Evolutionary conservation across 2,888 invertebrate species (phyloP), one percentile per base, ranked within the genome.

Genomic region (Drosophila sordidula): DNA sequence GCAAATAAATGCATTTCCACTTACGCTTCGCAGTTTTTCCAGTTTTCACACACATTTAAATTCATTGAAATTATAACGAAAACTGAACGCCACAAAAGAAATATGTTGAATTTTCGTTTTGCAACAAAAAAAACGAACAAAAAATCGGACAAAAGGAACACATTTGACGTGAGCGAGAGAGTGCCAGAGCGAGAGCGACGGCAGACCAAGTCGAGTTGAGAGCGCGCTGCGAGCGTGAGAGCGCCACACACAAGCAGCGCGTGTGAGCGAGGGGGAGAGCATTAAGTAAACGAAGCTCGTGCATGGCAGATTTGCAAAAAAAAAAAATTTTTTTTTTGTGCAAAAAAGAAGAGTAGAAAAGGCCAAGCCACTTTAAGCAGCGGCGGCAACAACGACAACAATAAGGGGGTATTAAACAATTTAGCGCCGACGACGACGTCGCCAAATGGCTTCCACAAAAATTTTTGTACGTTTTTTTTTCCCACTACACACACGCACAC

Each of bases 101-200:
- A 79, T 76, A 85, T 86, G 68, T 80, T 75, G 55, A 75, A 71
- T 84, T 86, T 87, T 75, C 64, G 76, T 75, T 77, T 79, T 77
- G 78, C 74, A 70, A 78, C 78, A 34, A 58, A 38, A 68, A 62
- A 36, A 39, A 25, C 45, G 54, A 49, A 57, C 65, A 66, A 69
- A 63, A 66, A 78, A 73, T 80, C 87, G 81, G 76, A 85, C 87
- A 87, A 88, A 88, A 85, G 87, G 88, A 86, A 84, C 75, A 80
- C 80, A 81, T 68, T 82, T 79, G 62, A 87, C 75, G 65, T 69
- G 79, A 71, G 52, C 32, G 50, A 63, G 63, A 45, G 47, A 47
- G 62, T 59, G 66, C 22, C 25, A 55, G 52, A 47, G 57, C 34
- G 52, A 67, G 51, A 62, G 54, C 42, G 32, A 59, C 38, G 14